phyloP scores from a whole-genome alignment of 2,797 vertebrate species.

The Oceanodroma leucorhoa region DNA sequence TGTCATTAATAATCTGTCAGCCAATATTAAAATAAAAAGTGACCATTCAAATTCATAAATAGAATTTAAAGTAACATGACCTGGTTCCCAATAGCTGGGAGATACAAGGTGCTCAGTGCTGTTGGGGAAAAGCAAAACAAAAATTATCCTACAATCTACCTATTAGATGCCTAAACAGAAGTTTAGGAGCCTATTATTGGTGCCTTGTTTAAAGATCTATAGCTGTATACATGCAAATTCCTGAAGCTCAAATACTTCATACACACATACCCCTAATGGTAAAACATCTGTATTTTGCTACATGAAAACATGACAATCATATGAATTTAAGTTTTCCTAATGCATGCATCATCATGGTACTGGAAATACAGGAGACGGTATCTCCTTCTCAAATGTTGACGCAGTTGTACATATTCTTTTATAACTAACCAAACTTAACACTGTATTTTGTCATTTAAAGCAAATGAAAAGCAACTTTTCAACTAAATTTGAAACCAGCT shows the following conservation, averaged over 20 bases:
- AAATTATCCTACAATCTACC: background rate
- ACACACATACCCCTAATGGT: fast-evolving
- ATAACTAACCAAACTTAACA: background rate
- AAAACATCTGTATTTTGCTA: background rate
- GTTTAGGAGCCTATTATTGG: background rate
- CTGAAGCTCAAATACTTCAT: background rate
- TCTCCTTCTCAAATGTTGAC: background rate
- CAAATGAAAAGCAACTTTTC: background rate
- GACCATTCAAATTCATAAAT: background rate
- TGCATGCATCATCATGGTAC: background rate
- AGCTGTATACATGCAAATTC: background rate
- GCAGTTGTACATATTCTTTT: background rate
- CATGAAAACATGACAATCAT: background rate
- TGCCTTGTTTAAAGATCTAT: background rate
- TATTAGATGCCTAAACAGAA: background rate
- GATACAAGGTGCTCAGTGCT: background rate
- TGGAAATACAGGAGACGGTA: background rate
- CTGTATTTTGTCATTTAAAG: background rate
- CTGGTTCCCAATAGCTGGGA: background rate
- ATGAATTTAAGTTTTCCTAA: background rate
- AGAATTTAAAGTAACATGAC: background rate
- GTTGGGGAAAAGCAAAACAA: background rate
- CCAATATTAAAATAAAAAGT: background rate
- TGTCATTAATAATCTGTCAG: background rate
- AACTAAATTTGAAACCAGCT: background rate